Percentiles rank a stretch among this genome's conserved stretches.
Evolutionary conservation across 2,888 invertebrate species (phyloP).

Genomic region (Acleris laterana): DNA sequence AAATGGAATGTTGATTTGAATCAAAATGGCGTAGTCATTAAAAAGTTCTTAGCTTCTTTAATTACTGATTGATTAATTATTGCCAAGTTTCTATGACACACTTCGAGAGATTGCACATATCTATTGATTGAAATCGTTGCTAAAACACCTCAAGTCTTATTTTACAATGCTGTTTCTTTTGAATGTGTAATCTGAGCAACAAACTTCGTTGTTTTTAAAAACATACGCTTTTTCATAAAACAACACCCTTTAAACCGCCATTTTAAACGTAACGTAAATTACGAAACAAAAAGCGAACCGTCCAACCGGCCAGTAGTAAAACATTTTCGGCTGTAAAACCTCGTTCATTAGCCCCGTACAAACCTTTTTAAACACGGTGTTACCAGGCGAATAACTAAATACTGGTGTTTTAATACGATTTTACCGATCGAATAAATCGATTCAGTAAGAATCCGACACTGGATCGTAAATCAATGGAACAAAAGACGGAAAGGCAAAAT

Average conservation of each 20-base stretch:
- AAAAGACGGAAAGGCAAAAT: slow-evolving; percentile 78
- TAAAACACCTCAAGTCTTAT: too few relatives aligned
- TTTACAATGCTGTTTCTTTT: too few relatives aligned
- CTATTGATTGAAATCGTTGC: too few relatives aligned
- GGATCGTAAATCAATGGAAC: slow-evolving; percentile 77
- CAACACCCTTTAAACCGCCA: neutral
- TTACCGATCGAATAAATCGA: slow-evolving; percentile 57
- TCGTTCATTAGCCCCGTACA: slow-evolving; percentile 3
- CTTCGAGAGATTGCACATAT: neutral
- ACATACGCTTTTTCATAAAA: neutral
- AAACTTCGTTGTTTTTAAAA: too few relatives aligned
- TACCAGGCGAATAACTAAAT: slow-evolving; percentile 54
- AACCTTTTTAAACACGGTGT: slow-evolving; percentile 42
- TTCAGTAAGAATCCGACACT: slow-evolving; percentile 60
- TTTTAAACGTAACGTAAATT: slow-evolving; percentile 1
- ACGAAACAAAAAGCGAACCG: slow-evolving; percentile 8
- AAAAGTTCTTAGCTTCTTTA: slow-evolving; percentile 5
- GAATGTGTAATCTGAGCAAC: too few relatives aligned
- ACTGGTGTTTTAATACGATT: slow-evolving; percentile 24
- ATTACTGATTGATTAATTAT: neutral
- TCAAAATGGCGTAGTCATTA: slow-evolving; percentile 34
- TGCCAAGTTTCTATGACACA: slow-evolving; percentile 1
- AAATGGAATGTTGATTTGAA: slow-evolving; percentile 65
- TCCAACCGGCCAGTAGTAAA: slow-evolving; percentile 5
- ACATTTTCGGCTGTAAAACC: slow-evolving; percentile 13